Evolutionary conservation across 2,888 invertebrate species (phyloP), one percentile per base, ranked within the genome.

Genomic region (Galerucella calmariensis): DNA sequence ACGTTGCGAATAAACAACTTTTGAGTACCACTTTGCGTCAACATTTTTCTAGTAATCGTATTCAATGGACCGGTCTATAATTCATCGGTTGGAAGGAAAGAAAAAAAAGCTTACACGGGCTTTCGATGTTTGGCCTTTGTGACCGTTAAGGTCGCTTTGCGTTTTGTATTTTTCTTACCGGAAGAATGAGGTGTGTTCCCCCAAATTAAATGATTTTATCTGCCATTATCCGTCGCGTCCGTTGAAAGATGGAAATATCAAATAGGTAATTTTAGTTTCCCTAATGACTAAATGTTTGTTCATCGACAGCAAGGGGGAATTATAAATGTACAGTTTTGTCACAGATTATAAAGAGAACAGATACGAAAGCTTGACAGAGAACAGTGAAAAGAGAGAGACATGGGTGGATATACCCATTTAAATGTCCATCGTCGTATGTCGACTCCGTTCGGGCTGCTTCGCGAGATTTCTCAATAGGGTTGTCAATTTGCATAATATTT

Each of bases 151-250:
- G 62, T 35, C 62, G 62, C n/a, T 62, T 62, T 62, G n/a, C 35
- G 62, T 41, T 62, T n/a, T 62, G 27, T 14, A 41, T 41, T 41
- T 58, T 58, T 41, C 41, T 62, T 41, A 16, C 62, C 62, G 62
- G 62, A 62, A 35, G 62, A 41, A n/a, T 10, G 62, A 62, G 62
- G 62, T 62, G 62, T 62, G 62, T 41, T 62, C 62, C 62, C 61
- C 62, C 41, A 62, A 62, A 62, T 62, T 62, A 62, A 35, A n/a
- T 41, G 62, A 62, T 62, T 62, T 41, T 62, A 62, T 62, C 62
- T 12, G 9, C 14, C 14, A 35, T n/a, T 62, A 35, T 62, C 35
- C n/a, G 35, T 8, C 35, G 62, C n/a, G 35, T n/a, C 35, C 41
- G 35, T 62, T 35, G 35, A 35, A 14, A 35, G 62, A n/a, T 35